Conservation (phyloP, 92 coral and sea anemone species). For the Anthopleura xanthogrammica region DNA sequence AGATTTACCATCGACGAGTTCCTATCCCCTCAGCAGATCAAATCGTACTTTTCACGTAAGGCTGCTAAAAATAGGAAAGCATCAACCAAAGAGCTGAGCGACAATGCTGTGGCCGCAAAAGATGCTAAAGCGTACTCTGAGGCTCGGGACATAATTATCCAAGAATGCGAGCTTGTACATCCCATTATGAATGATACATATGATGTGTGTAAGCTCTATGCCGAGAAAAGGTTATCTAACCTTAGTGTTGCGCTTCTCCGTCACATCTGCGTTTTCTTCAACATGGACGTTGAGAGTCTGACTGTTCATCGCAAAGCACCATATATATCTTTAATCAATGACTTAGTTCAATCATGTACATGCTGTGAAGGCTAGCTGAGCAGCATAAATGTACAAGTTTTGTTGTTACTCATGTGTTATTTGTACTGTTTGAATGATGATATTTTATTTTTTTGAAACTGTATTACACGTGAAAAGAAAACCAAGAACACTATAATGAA, state of each 20-base stretch:
- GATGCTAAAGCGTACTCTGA: constrained; percentile 12
- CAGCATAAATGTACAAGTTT: too few relatives aligned
- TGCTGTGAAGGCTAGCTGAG: neutral
- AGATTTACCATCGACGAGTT: constrained; percentile 53
- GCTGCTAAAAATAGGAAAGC: constrained; percentile 35
- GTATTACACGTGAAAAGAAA: too few relatives aligned
- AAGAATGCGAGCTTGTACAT: constrained; percentile 10
- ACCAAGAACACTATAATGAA: too few relatives aligned
- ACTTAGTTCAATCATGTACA: constrained; percentile 27
- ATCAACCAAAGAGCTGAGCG: constrained; percentile 3
- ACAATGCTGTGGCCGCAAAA: neutral
- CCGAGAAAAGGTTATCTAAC: constrained; percentile 8
- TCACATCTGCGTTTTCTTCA: constrained; percentile 14
- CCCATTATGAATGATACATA: constrained; percentile 13
- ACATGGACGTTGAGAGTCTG: constrained; percentile 22
- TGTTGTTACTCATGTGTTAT: too few relatives aligned
- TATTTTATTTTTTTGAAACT: too few relatives aligned
- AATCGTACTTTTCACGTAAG: constrained; percentile 39
- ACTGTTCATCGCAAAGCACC: constrained; percentile 30
- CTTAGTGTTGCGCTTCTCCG: constrained; percentile 26
- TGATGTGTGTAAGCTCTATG: constrained; percentile 19
- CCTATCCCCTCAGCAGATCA: constrained; percentile 37
- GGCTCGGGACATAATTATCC: neutral
- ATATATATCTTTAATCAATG: constrained; percentile 21
- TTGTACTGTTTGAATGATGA: too few relatives aligned